Percentiles rank a stretch among this genome's conserved stretches.
These are phyloP conservation scores for Pecten maximus DNA, from an alignment of 2,888 invertebrate genomes.

Conservation along the genomic window DNA sequence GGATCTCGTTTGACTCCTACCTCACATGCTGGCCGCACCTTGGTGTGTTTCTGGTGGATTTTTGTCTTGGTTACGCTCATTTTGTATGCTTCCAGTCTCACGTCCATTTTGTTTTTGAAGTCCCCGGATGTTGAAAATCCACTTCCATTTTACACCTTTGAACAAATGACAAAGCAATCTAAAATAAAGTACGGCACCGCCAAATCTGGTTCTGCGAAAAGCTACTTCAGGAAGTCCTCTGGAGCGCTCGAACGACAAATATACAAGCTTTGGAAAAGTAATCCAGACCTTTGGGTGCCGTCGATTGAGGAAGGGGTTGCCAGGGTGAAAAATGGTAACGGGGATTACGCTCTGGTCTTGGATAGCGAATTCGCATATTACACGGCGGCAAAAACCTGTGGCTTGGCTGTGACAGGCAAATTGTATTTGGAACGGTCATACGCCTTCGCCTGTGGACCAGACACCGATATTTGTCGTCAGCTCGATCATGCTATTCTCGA, in stretches of 20 bases:
- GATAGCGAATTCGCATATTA: constrained; percentile 7
- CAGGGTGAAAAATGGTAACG: constrained; percentile 38
- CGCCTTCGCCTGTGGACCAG: constrained; percentile 40
- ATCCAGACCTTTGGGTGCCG: constrained; percentile 13
- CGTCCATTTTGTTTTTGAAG: neutral
- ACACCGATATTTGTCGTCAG: constrained; percentile 36
- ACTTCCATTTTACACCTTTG: constrained; percentile 33
- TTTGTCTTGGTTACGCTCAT: constrained; percentile 40
- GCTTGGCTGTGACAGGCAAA: constrained; percentile 35
- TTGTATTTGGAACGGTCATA: neutral
- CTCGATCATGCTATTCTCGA: constrained; percentile 39
- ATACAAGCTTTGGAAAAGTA: neutral
- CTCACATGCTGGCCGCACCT: constrained; percentile 35
- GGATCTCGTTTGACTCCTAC: neutral
- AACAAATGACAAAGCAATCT: constrained; percentile 35
- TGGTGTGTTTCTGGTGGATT: constrained; percentile 44
- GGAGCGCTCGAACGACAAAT: constrained; percentile 39
- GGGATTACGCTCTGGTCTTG: constrained; percentile 42
- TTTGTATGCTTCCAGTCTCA: constrained; percentile 32
- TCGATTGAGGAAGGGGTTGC: constrained; percentile 28
- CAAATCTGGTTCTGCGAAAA: neutral
- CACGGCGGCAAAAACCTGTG: constrained; percentile 23
- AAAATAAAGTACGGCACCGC: constrained; percentile 41
- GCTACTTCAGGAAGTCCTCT: constrained; percentile 35
- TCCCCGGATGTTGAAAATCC: neutral